These are phyloP conservation scores for Anser cygnoides DNA, from an alignment of 2,113 vertebrate species.

Conservation along the genomic window DNA sequence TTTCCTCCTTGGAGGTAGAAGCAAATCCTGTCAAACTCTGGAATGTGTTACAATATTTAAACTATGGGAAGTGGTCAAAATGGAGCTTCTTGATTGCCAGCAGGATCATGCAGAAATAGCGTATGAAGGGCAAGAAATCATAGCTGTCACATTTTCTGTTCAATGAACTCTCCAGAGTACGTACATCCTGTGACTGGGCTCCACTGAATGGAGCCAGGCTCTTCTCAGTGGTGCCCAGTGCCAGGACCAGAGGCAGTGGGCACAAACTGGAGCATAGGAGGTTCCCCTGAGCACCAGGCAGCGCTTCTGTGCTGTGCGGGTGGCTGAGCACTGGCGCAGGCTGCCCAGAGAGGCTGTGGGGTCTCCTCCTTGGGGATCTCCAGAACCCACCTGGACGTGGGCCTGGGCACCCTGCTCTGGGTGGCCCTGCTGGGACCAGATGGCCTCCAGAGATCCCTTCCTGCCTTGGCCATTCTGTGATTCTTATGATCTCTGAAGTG, in stretches of 20 bases:
- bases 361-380: background rate
- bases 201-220: background rate
- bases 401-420: background rate
- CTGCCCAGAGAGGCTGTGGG: background rate
- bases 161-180: background rate
- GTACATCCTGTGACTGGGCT: background rate
- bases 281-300: background rate
- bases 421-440: background rate
- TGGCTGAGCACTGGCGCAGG: background rate
- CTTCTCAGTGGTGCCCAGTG: background rate
- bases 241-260: background rate
- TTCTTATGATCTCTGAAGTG: background rate
- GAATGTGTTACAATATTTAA: background rate
- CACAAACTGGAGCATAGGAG: background rate
- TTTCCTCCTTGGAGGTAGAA: background rate
- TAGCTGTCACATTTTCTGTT: background rate
- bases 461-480: background rate
- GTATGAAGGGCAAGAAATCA: background rate
- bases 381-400: background rate
- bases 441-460: no score
- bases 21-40: background rate
- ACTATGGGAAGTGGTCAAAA: background rate
- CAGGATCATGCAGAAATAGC: background rate
- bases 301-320: background rate
- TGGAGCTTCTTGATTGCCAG: background rate